phyloP scores from a whole-genome alignment of 2,113 vertebrate species.

The Lasiurus borealis region DNA sequence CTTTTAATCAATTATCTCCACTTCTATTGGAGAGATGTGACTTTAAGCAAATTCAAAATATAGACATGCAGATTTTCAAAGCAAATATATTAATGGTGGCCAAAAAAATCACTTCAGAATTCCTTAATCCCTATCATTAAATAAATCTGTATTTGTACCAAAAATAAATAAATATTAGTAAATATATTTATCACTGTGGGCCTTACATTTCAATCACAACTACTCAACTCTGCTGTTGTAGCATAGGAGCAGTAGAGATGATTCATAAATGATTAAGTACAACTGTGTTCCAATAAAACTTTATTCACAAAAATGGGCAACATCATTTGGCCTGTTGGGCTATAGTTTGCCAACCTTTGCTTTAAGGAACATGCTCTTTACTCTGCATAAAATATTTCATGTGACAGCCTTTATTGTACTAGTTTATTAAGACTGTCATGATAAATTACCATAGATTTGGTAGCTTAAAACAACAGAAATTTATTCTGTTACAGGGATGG shows the following conservation, averaged over 20 bases:
- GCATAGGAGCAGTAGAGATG: neutral
- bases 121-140: neutral
- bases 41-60: slow-evolving; percentile 50
- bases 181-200: neutral
- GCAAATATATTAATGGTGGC: neutral
- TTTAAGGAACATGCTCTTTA: slow-evolving; percentile 25
- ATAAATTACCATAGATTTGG: neutral
- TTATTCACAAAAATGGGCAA: slow-evolving; percentile 55
- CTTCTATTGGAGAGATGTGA: slow-evolving; percentile 39
- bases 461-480: slow-evolving; percentile 50
- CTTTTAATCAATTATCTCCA: slow-evolving; percentile 40
- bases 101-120: neutral
- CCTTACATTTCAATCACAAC: neutral
- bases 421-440: neutral
- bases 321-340: neutral
- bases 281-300: slow-evolving; percentile 41
- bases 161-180: neutral
- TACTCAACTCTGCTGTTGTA: neutral
- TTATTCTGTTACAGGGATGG: neutral
- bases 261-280: neutral
- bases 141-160: neutral
- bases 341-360: neutral
- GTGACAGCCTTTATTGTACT: neutral
- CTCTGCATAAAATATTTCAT: neutral
- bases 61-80: slow-evolving; percentile 31